Evolutionary conservation across 2,888 invertebrate species (phyloP).

Genomic region (Heliconius charithonia): DNA sequence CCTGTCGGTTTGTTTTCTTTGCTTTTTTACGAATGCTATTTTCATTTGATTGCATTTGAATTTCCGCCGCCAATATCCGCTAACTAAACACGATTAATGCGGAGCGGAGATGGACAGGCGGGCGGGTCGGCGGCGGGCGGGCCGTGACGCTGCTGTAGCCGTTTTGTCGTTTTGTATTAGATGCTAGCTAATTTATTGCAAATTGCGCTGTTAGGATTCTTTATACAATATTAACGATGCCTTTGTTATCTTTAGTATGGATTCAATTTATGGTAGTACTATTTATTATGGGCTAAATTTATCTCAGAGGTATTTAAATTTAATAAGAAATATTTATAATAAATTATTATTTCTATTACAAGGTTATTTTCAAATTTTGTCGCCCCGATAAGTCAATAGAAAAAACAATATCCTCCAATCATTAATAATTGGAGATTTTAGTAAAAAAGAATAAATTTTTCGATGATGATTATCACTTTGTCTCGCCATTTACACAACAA

Average conservation of each 20-base stretch:
- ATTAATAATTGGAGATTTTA: background rate
- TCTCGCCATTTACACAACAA: constrained; percentile 55
- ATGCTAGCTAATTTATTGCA: constrained; percentile 82
- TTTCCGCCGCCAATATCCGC: constrained; percentile 84
- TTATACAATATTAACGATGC: constrained; percentile 39
- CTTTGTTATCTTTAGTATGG: constrained; percentile 26
- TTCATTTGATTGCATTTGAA: constrained; percentile 84
- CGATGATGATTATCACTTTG: constrained; percentile 46
- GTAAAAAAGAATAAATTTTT: constrained; percentile 25
- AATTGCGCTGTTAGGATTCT: constrained; percentile 70
- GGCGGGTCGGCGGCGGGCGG: constrained; percentile 59
- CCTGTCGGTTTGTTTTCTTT: constrained; percentile 83
- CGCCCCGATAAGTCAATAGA: background rate
- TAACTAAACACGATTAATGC: constrained; percentile 85
- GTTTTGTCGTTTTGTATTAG: constrained; percentile 84
- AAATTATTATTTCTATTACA: background rate
- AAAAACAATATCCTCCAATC: background rate
- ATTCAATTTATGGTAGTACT: constrained; percentile 1
- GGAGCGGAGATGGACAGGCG: constrained; percentile 79
- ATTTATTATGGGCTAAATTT: constrained; percentile 26
- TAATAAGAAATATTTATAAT: background rate
- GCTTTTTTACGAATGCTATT: constrained; percentile 82
- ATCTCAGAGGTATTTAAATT: background rate
- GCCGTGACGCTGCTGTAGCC: constrained; percentile 70
- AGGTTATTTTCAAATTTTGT: background rate